These are phyloP conservation scores for Oceanodroma tethys DNA, from an alignment of 2,113 vertebrate genomes.

Conservation along the genomic window DNA sequence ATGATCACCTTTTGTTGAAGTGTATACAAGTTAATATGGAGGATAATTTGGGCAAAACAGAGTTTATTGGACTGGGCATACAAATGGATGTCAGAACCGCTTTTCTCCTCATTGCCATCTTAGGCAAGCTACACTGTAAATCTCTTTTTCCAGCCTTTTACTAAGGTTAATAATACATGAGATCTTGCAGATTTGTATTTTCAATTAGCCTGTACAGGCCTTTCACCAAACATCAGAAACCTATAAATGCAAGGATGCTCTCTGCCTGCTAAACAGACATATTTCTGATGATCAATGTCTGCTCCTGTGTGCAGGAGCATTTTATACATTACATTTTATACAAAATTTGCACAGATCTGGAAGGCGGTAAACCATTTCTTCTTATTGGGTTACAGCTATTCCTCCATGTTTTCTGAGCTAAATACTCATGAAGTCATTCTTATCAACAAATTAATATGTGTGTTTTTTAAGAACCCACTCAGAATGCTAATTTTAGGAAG, in stretches of 20 bases:
- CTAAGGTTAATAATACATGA: neutral
- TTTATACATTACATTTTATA: neutral
- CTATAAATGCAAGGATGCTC: neutral
- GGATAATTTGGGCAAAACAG: neutral
- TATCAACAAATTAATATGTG: conserved; percentile 30
- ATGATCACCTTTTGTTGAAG: neutral
- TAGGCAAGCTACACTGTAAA: neutral
- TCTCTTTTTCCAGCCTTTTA: neutral
- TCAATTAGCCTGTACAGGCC: neutral
- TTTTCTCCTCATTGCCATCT: neutral
- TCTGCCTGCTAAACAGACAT: neutral
- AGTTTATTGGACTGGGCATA: neutral
- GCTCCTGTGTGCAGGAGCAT: neutral
- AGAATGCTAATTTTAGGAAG: conserved; percentile 53
- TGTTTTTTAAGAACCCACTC: conserved; percentile 6
- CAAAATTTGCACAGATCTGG: neutral
- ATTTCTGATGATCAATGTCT: neutral
- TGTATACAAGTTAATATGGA: neutral
- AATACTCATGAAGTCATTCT: conserved; percentile 1
- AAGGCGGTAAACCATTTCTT: neutral
- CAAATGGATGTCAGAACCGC: neutral
- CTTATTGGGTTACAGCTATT: conserved; percentile 19
- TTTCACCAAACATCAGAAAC: neutral
- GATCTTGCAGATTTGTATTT: neutral
- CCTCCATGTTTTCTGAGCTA: conserved; percentile 15